Evolutionary conservation across 2,888 invertebrate genomes (phyloP).

Genomic region (Baccha elongata): DNA sequence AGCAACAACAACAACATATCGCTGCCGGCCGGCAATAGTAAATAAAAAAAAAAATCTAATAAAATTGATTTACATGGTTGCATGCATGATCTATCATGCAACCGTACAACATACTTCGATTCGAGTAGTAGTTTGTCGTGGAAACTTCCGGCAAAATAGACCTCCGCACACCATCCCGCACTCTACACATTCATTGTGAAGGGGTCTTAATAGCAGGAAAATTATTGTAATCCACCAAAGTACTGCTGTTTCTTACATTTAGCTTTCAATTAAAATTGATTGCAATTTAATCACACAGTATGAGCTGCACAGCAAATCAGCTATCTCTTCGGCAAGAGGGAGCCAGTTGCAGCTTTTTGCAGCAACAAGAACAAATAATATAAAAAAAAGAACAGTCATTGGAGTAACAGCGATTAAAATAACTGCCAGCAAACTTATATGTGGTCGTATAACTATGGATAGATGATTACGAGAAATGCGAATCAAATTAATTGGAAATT

Average conservation of each 20-base stretch:
- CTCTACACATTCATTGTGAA: not conserved
- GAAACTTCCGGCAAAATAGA: slow-evolving; percentile 35
- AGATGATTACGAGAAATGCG: slow-evolving; percentile 59
- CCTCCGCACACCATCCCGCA: not conserved
- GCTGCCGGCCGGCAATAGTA: not conserved
- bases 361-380: slow-evolving; percentile 2
- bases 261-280: slow-evolving; percentile 73
- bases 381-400: slow-evolving; percentile 43
- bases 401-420: slow-evolving; percentile 53
- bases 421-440: slow-evolving; percentile 48
- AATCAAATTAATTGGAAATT: slow-evolving; percentile 71
- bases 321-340: slow-evolving; percentile 8
- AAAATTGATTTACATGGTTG: slow-evolving; percentile 58
- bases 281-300: slow-evolving; percentile 71
- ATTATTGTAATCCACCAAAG: slow-evolving; percentile 65
- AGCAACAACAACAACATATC: slow-evolving; percentile 16
- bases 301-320: slow-evolving; percentile 25
- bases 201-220: slow-evolving; percentile 53
- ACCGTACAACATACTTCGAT: not conserved
- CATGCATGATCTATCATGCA: slow-evolving; percentile 42
- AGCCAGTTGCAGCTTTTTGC: slow-evolving; percentile 18
- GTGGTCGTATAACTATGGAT: slow-evolving; percentile 3
- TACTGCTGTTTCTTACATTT: slow-evolving; percentile 61
- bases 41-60: slow-evolving; percentile 43
- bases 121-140: not conserved